Percentiles rank a stretch among this genome's conserved stretches.
These are phyloP conservation scores for human DNA, from an alignment of 2,113 vertebrate species.

Conservation along the genomic window DNA sequence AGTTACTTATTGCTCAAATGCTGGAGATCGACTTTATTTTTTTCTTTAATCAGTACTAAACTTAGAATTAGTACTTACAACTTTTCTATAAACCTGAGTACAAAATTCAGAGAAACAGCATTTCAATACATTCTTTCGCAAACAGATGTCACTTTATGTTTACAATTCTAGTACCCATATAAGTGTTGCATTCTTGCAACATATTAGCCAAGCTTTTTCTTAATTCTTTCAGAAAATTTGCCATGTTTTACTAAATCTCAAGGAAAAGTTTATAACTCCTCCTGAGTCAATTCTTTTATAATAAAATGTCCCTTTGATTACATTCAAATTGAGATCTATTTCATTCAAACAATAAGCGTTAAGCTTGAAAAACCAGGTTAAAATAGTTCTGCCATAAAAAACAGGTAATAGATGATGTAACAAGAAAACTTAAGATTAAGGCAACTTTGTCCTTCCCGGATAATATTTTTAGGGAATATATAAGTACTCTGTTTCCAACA, in stretches of 20 bases:
- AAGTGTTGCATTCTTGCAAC: neutral
- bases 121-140: neutral
- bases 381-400: neutral
- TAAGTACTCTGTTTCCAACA: neutral
- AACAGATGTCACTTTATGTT: slow-evolving; percentile 30
- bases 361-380: neutral
- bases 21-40: neutral
- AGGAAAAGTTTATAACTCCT: neutral
- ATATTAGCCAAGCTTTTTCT: neutral
- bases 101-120: neutral
- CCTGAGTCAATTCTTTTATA: neutral
- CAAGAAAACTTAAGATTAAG: slow-evolving; percentile 28
- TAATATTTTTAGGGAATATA: neutral
- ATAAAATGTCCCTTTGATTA: neutral
- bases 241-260: neutral
- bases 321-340: neutral
- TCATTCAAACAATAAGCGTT: neutral
- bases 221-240: slow-evolving; percentile 38
- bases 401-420: neutral
- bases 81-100: neutral
- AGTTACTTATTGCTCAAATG: neutral
- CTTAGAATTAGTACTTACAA: neutral
- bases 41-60: neutral
- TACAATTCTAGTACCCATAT: neutral
- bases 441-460: neutral